Evolutionary conservation across 2,113 vertebrate genomes (phyloP).

Genomic region (Cochlearius cochlearius): DNA sequence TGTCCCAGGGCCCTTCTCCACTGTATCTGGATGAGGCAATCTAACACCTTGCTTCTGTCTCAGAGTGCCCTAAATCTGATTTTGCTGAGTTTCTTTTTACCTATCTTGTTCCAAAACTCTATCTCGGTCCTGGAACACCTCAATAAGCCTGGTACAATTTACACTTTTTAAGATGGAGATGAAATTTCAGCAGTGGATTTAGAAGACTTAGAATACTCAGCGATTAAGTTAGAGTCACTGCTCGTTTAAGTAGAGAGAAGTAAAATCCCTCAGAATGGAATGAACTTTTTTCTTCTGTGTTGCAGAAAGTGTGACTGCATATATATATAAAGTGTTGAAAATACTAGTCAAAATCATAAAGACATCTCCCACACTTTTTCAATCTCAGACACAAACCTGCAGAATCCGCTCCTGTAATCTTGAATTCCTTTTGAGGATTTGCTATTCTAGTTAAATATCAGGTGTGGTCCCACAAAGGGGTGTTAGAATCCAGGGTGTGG

Average conservation of each 20-base stretch:
- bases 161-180: background rate
- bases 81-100: background rate
- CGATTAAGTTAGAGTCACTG: background rate
- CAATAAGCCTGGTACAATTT: background rate
- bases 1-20: background rate
- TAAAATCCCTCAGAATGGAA: background rate
- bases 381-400: background rate
- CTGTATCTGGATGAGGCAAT: background rate
- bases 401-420: background rate
- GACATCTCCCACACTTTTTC: background rate
- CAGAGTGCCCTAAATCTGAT: background rate
- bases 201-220: background rate
- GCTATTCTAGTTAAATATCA: background rate
- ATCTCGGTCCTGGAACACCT: background rate
- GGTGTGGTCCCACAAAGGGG: background rate
- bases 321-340: background rate
- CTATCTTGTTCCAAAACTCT: background rate
- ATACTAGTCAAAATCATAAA: background rate
- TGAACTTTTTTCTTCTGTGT: background rate
- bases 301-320: background rate
- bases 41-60: background rate
- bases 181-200: background rate
- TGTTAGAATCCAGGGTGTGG: background rate
- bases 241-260: background rate
- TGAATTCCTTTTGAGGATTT: background rate